A percentile compares a stretch with the other conserved stretches of the same genome.
Conservation (phyloP, 2,888 invertebrate genomes). For the Amblyjoppa fuscipennis region DNA sequence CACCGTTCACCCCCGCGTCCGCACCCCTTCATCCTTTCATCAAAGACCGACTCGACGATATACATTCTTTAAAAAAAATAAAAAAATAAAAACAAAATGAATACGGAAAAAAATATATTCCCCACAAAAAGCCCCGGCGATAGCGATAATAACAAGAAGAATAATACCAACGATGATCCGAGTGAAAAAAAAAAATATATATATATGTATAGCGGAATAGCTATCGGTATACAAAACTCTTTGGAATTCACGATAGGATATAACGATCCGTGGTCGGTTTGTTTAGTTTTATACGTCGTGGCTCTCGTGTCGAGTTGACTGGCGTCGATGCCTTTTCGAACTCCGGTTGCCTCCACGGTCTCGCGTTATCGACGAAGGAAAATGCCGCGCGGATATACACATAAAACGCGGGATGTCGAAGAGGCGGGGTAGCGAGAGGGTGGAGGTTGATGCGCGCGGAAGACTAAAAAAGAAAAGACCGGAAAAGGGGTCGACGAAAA, state of each 20-base stretch:
- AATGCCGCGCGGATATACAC: conserved; percentile 24
- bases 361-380: conserved; percentile 63
- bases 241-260: conserved; percentile 56
- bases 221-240: conserved; percentile 45
- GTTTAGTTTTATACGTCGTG: conserved; percentile 28
- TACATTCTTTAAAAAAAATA: conserved; percentile 48
- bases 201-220: conserved; percentile 32
- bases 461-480: conserved; percentile 34
- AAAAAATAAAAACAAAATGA: not conserved
- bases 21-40: conserved; percentile 55
- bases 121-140: conserved; percentile 48
- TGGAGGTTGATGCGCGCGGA: conserved; percentile 42
- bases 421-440: conserved; percentile 2
- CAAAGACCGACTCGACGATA: conserved; percentile 57
- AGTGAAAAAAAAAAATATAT: conserved; percentile 38
- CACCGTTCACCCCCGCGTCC: conserved; percentile 25
- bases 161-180: conserved; percentile 49
- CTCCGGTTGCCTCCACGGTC: conserved; percentile 34
- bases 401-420: conserved; percentile 31
- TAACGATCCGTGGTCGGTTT: conserved; percentile 44
- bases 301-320: conserved; percentile 61
- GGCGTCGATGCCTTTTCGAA: conserved; percentile 72
- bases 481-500: conserved; percentile 67
- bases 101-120: conserved; percentile 43
- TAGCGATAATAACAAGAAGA: conserved; percentile 60